These are phyloP conservation scores for Drosophila pallidifrons DNA, from an alignment of 1,140 invertebrate genomes.

Conservation along the genomic window DNA sequence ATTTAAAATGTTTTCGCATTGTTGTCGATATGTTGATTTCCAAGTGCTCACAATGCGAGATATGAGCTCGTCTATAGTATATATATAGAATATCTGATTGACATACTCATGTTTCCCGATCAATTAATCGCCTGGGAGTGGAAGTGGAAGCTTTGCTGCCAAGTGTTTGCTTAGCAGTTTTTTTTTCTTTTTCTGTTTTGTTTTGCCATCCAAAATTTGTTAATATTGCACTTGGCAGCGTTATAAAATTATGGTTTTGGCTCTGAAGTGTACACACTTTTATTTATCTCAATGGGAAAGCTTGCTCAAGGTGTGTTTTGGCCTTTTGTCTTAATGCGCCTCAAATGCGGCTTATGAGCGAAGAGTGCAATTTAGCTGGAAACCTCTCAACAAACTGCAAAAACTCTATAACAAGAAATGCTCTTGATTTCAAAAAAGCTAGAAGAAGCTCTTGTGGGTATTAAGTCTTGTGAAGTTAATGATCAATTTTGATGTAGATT, in stretches of 20 bases:
- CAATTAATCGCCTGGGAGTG: constrained; percentile 47
- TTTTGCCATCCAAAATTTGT: constrained; percentile 14
- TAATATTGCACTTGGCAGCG: constrained; percentile 49
- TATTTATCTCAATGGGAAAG: constrained; percentile 21
- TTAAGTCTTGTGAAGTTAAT: background rate
- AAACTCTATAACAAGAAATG: background rate
- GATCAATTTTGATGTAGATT: no score
- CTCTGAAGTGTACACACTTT: constrained; percentile 27
- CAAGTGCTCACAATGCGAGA: constrained; percentile 23
- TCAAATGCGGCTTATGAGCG: constrained; percentile 9
- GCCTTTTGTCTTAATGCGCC: constrained; percentile 20
- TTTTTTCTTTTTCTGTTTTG: constrained; percentile 5
- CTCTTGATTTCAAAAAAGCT: background rate
- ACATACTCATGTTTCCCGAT: constrained; percentile 46
- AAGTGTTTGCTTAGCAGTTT: constrained; percentile 44
- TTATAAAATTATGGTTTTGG: background rate
- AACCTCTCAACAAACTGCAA: background rate
- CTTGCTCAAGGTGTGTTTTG: constrained; percentile 16
- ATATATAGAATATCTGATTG: constrained; percentile 37
- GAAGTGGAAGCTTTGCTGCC: constrained; percentile 33
- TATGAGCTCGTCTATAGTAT: background rate
- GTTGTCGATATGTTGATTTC: constrained; percentile 41
- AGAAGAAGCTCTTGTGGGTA: background rate
- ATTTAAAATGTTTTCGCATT: constrained; percentile 38
- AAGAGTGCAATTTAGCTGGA: constrained; percentile 4